Base-by-base conservation (phyloP, 1,140 invertebrate species). In the Penaeus indicus region DNA sequence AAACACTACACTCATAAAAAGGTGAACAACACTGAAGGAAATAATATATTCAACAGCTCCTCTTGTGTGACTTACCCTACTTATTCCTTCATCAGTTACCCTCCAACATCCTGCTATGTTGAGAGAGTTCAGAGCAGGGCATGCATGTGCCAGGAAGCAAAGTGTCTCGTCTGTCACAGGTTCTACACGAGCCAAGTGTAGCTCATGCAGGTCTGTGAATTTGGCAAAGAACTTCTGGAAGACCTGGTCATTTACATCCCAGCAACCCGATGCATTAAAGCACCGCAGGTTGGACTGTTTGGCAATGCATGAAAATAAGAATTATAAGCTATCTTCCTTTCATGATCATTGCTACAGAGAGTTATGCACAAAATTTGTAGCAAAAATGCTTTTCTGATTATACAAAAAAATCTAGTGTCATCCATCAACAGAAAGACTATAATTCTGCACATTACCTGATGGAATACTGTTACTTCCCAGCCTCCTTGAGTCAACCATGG, bases 51-150 rank as follows among this genome's bases (percentile, higher is more conserved):
- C 16, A 16, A 54, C 1, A 54, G 11, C 2, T 1, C 54, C 10
- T 13, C 54, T 16, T 54, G 10, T 54, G 54, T 7, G 38, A 18
- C 21, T 78, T 78, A 85, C 84, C 84, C 78, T 85, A 47, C 54
- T 85, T 25, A 85, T 27, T 61, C 84, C 84, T 27, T 78, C 18
- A 27, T 85, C 72, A 47, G 84, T 85, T 27, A 85, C 32, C 19
- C 67, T 78, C 69, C 69, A 85, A 60, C 84, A 85, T 5, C 75
- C 60, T n/a, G 84, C 27, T 21, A 85, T 42, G n/a, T 62, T 69
- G 22, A 85, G 72, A 18, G 3, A 22, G 21, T 85, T 60, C 25
- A 85, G 10, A 18, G 62, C 1, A 18, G 18, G 22, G 25, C 84
- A 85, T 27, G 61, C 27, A n/a, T 22, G 27, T 18, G 84, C 84